phyloP scores from a whole-genome alignment of 2,113 vertebrate species.

The Athene noctua region DNA sequence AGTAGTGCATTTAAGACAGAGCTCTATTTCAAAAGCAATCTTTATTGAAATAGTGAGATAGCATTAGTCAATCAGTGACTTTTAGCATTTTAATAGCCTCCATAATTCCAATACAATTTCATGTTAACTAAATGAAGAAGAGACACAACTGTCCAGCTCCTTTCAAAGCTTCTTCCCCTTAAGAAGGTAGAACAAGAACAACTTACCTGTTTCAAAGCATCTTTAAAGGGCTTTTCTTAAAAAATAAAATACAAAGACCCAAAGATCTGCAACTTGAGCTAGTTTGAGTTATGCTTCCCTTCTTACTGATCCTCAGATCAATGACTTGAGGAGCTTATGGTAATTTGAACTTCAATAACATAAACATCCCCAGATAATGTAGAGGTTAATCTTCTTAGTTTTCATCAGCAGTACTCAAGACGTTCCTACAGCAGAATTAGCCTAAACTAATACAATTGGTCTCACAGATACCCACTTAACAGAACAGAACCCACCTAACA shows the following conservation, averaged over 20 bases:
- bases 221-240: neutral
- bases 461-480: slow-evolving; percentile 13
- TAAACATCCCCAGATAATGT: slow-evolving; percentile 42
- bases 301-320: neutral
- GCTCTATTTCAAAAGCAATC: neutral
- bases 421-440: slow-evolving; percentile 15
- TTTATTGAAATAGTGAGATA: neutral
- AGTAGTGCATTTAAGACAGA: neutral
- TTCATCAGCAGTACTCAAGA: slow-evolving; percentile 23
- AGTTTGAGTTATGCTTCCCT: neutral
- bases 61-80: neutral
- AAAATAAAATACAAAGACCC: too few species aligned
- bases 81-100: neutral
- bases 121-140: neutral
- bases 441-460: slow-evolving; percentile 15
- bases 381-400: slow-evolving; percentile 48
- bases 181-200: neutral
- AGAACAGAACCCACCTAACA: neutral
- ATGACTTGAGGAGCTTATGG: slow-evolving; percentile 25
- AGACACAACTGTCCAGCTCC: neutral
- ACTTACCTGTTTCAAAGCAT: neutral
- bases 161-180: neutral
- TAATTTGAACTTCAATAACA: slow-evolving; percentile 44
- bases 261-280: neutral
- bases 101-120: neutral